Percentiles rank a stretch among this genome's conserved stretches.
Conservation (phyloP, 1,140 invertebrate genomes). For the Batillaria attramentaria region DNA sequence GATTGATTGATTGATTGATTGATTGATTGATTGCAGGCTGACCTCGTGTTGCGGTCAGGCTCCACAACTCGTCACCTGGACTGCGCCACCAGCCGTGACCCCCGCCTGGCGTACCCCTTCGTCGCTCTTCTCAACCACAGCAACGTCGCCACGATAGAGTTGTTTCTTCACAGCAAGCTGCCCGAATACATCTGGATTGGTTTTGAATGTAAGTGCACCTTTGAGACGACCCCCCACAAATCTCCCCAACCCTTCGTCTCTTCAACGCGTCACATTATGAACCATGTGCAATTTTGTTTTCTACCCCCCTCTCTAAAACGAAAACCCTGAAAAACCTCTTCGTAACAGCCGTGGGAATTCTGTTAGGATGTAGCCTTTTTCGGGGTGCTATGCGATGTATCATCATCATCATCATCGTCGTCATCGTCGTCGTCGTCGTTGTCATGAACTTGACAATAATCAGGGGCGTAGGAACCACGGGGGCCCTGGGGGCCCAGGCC, state of each 20-base stretch:
- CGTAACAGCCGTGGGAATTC: too few relatives aligned
- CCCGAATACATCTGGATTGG: slow-evolving; percentile 38
- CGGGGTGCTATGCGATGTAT: too few relatives aligned
- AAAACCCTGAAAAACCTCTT: too few relatives aligned
- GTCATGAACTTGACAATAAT: too few relatives aligned
- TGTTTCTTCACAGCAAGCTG: slow-evolving; percentile 12
- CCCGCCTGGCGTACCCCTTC: slow-evolving; percentile 33
- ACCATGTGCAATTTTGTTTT: background rate
- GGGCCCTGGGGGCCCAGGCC: too few relatives aligned
- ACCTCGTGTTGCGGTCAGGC: slow-evolving; percentile 26
- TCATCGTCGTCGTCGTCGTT: too few relatives aligned
- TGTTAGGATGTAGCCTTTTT: too few relatives aligned
- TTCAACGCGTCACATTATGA: slow-evolving; percentile 16
- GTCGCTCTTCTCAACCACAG: slow-evolving; percentile 37
- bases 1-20: too few relatives aligned
- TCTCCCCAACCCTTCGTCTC: background rate
- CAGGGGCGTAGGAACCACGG: too few relatives aligned
- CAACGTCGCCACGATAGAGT: slow-evolving; percentile 35
- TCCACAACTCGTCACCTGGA: background rate
- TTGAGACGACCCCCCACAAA: background rate
- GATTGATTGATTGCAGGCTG: background rate
- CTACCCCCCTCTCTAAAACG: background rate
- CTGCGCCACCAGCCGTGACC: slow-evolving; percentile 29
- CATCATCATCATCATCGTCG: too few relatives aligned
- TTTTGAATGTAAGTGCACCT: slow-evolving; percentile 33